phyloP scores from a whole-genome alignment of 2,113 vertebrate genomes.

The Larimichthys crocea region DNA sequence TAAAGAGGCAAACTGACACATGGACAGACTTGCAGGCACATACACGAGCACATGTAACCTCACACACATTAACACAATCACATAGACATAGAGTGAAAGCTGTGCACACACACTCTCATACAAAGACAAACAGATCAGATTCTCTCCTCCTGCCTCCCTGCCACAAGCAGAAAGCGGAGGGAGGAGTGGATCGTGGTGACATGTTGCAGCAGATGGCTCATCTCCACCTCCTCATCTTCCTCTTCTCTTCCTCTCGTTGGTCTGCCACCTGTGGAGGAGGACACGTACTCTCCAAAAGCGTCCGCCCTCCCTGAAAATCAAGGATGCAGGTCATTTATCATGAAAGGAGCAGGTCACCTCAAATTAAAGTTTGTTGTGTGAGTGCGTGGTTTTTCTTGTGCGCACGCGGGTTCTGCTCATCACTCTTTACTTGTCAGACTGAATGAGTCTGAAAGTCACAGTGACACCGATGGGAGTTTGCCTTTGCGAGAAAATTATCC shows the following conservation, averaged over 20 bases:
- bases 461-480: slow-evolving; percentile 24
- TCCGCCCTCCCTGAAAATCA: slow-evolving; percentile 44
- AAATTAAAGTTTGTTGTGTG: slow-evolving; percentile 42
- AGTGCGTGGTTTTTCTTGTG: background rate
- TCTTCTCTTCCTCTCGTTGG: slow-evolving; percentile 32
- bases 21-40: background rate
- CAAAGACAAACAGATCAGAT: slow-evolving; percentile 22
- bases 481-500: slow-evolving; percentile 16
- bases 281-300: slow-evolving; percentile 22
- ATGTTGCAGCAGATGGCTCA: slow-evolving; percentile 73
- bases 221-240: slow-evolving; percentile 58
- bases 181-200: slow-evolving; percentile 41
- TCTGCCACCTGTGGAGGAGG: slow-evolving; percentile 76
- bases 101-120: background rate
- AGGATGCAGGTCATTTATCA: slow-evolving; percentile 65
- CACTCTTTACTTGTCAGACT: background rate
- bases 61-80: background rate
- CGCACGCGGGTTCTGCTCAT: background rate
- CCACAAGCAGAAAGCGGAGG: slow-evolving; percentile 29
- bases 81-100: background rate
- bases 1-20: background rate
- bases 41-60: background rate
- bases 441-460: slow-evolving; percentile 57
- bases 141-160: slow-evolving; percentile 4
- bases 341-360: slow-evolving; percentile 57